A percentile compares a stretch with the other conserved stretches of the same genome.
phyloP scores from a whole-genome alignment of 2,113 vertebrate genomes.

The Ramphastos sulfuratus region DNA sequence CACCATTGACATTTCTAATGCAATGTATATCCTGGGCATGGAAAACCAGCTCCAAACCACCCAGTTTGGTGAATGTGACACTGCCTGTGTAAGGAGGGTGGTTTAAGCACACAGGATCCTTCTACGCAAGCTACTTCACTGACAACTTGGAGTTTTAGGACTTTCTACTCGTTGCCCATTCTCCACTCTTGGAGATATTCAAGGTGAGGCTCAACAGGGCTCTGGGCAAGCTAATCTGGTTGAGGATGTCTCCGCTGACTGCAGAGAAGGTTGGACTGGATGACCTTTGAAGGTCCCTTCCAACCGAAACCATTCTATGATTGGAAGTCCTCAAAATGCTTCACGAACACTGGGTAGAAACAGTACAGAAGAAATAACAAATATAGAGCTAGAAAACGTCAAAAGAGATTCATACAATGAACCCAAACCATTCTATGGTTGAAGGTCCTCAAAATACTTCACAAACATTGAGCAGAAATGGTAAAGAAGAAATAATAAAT shows the following conservation, averaged over 20 bases:
- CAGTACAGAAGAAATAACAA: neutral
- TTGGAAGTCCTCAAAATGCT: neutral
- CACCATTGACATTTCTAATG: fast-evolving
- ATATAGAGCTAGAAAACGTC: neutral
- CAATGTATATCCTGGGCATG: fast-evolving
- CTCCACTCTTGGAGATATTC: too few species aligned
- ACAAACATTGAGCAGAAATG: neutral
- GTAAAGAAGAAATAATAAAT: neutral
- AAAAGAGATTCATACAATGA: too few species aligned
- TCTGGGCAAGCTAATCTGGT: too few species aligned
- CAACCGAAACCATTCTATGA: too few species aligned
- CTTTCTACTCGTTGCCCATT: neutral
- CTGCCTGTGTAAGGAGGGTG: neutral
- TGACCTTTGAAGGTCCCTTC: too few species aligned
- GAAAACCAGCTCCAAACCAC: neutral
- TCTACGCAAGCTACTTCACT: neutral
- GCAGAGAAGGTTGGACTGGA: too few species aligned
- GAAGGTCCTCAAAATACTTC: neutral
- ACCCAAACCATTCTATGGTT: too few species aligned
- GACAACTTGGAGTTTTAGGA: neutral
- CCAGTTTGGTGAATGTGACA: neutral
- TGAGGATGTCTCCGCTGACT: too few species aligned
- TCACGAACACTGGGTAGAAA: neutral
- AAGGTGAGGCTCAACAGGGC: too few species aligned
- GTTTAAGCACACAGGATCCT: neutral